Base-by-base conservation (phyloP, 2,888 invertebrate species). In the Lasioglossum calceatum region DNA sequence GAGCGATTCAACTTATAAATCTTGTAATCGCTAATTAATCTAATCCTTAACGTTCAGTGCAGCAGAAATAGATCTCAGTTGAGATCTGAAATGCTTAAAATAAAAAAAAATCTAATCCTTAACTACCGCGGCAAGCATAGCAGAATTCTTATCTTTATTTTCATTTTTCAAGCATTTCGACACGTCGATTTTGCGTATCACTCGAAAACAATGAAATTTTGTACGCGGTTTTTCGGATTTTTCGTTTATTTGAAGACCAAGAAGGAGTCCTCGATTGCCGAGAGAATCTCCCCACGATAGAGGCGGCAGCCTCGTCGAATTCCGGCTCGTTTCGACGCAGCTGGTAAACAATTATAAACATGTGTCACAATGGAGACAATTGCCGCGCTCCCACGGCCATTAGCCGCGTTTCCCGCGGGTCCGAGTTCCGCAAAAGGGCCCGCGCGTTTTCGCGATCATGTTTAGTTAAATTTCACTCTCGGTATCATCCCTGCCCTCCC, bases 331-430 rank as follows among this genome's bases (percentile, higher is more conserved):
- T 84, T 91, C 93, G 92, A 93, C 93, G 93, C 91, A 89, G 91
- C 91, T 91, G 88, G 92, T 91, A 93, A 94, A 93, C 92, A 94
- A 93, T 94, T 93, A 93, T 91, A 91, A 91, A 89, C 90, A 91
- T 86, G 86, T 79, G 80, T 91, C 91, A 93, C 93, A 93, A 93
- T 94, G 92, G 91, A 92, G 92, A 93, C 94, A 94, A 94, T 94
- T 94, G 93, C 88, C 89, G 79, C 87, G 92, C 93, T 94, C 94
- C 92, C 94, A 94, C 94, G 94, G 82, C 91, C 90, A 93, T 94
- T 93, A 90, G 90, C 76, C 85, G 86, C 89, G 87, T 91, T 93
- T 92, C 88, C 84, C 89, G 87, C 87, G 74, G 70, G 82, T 78
- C 76, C 54, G 47, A 70, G 75, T 78, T 82, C 58, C 77, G 58